A percentile compares a stretch with the other conserved stretches of the same genome.
These are phyloP conservation scores for Cheilosia vernalis DNA, from an alignment of 2,888 invertebrate species.

Conservation along the genomic window DNA sequence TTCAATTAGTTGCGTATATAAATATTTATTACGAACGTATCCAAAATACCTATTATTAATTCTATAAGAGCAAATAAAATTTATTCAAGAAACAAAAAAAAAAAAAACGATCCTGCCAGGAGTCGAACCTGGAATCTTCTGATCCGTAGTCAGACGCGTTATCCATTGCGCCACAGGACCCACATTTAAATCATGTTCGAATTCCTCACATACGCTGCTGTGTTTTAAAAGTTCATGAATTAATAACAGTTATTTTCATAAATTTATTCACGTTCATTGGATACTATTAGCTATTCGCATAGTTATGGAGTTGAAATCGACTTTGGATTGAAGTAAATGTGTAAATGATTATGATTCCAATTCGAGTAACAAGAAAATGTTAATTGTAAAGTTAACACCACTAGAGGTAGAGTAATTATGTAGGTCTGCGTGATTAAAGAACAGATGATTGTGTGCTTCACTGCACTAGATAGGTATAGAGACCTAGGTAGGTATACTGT, in stretches of 20 bases:
- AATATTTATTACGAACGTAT: neutral
- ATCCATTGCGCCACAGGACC: slow-evolving; percentile 76
- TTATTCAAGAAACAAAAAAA: slow-evolving; percentile 21
- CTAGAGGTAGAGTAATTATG: too few relatives aligned
- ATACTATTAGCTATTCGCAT: neutral
- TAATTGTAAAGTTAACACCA: too few relatives aligned
- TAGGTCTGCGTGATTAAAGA: too few relatives aligned
- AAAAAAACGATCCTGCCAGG: slow-evolving; percentile 69
- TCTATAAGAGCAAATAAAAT: neutral
- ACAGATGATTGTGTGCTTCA: too few relatives aligned
- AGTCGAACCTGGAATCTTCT: slow-evolving; percentile 76
- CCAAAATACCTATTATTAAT: neutral
- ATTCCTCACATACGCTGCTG: neutral
- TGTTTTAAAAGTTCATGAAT: too few relatives aligned
- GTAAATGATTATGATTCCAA: too few relatives aligned
- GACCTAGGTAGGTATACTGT: too few relatives aligned
- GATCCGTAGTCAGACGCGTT: slow-evolving; percentile 76
- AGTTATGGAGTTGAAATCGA: neutral
- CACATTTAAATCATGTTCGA: neutral
- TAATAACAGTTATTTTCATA: too few relatives aligned
- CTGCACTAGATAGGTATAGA: too few relatives aligned
- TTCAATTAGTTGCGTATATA: neutral
- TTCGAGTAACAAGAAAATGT: too few relatives aligned
- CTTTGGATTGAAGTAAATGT: too few relatives aligned
- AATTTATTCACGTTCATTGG: too few relatives aligned